Base-by-base conservation (phyloP, 1,140 invertebrate species). In the Habropoda laboriosa region DNA sequence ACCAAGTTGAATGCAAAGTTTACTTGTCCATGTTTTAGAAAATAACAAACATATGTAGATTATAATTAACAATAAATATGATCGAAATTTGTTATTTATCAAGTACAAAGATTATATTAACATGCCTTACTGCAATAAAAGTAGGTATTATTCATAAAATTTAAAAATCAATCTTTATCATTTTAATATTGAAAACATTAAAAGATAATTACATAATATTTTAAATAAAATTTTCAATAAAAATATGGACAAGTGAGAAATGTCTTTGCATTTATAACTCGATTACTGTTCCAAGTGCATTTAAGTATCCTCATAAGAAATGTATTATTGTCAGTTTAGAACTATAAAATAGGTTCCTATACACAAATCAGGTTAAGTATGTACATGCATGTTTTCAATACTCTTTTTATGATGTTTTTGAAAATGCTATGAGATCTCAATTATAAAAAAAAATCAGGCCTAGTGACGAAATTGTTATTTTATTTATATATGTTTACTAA, bases 391-490 rank as follows among this genome's bases (percentile, higher is more conserved):
- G 63, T 87, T 83, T 83, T 83, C 63, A 74, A 81, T 82, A 79
- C 27, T 81, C 51, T 73, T 79, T 78, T 83, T 74, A 85, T 58
- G 89, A 89, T 90, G 89, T 91, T 91, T 91, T 85, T 92, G 89
- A 91, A 91, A 91, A 91, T 91, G 90, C 89, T 91, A 89, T 85
- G 87, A 83, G 88, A 91, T 90, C 89, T 91, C 86, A 71, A 66
- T 81, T 77, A 79, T 72, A 77, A 83, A 86, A 86, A n/a, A 80
- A 55, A 85, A 83, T 85, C 87, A 88, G 90, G 91, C 90, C 90
- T 91, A 91, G 82, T 40, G 67, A 81, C 40, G 82, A 87, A 87
- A 80, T 71, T 64, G 66, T 66, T 86, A 79, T 82, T 80, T 88
- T 86, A 81, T 77, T 81, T 76, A 68, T 76, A 80, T 80, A 64